These are phyloP conservation scores for Chirona hameri DNA, from an alignment of 2,888 invertebrate species.

Conservation along the genomic window DNA sequence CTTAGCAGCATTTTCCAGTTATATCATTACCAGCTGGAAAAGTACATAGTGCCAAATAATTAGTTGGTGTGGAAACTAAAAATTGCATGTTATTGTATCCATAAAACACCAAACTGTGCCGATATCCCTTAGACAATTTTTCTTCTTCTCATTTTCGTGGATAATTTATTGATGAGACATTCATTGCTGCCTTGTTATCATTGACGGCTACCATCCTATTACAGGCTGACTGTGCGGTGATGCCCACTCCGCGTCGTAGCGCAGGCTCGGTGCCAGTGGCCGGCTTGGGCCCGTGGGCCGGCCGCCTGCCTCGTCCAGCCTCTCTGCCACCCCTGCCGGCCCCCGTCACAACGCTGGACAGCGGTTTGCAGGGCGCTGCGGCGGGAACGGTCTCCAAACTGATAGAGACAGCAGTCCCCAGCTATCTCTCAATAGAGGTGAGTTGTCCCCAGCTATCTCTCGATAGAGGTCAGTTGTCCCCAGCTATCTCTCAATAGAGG, in stretches of 20 bases:
- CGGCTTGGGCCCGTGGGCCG: neutral
- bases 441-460: neutral
- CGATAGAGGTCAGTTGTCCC: neutral
- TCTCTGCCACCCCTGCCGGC: constrained; percentile 1
- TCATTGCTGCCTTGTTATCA: no score
- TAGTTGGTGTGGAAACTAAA: no score
- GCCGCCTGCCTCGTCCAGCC: neutral
- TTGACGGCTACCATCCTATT: neutral
- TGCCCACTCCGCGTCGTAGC: neutral
- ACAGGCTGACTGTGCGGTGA: neutral
- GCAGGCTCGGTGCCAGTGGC: neutral
- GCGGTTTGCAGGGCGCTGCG: neutral
- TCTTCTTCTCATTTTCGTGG: no score
- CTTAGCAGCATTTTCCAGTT: no score
- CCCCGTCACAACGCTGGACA: neutral
- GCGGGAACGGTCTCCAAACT: neutral
- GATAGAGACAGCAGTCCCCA: neutral
- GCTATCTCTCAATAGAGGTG: neutral
- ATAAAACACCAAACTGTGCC: no score
- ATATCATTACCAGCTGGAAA: no score
- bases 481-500: no score
- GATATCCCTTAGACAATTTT: no score
- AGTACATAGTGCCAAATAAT: no score
- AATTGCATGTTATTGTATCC: no score
- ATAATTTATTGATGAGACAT: no score